Evolutionary conservation across 2,888 invertebrate species (phyloP), one percentile per base, ranked within the genome.

Genomic region (Argyra leucocephala): DNA sequence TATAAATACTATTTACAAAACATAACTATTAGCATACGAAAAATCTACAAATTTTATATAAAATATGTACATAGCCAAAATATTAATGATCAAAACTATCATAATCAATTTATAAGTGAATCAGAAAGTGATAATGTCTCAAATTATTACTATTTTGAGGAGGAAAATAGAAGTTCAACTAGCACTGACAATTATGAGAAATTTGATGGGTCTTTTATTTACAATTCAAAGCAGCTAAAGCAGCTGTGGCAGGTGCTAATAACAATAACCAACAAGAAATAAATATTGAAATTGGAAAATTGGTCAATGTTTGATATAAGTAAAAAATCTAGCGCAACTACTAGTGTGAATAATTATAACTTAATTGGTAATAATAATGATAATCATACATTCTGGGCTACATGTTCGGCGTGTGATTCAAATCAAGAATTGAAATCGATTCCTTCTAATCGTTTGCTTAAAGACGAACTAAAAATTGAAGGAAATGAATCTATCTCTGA

Each of bases 401-500:
- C 75, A 72, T 76, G 76, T 69, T 69, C 73, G 15, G 71, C 73
- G 64, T 76, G 76, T 64, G 74, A 73, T 64, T 31, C 10, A 5
- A 31, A 31, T 31, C 31, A 70, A 63, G 73, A 73, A 57, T 71
- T 71, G 48, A 74, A 74, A 64, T 75, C 76, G 1, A 67, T 75
- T 64, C 76, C 76, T 22, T 75, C 76, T 9, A 74, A 75, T 71
- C 70, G 73, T n/a, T 64, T 74, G 60, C 65, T 76, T 15, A 74
- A 74, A 64, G 76, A 74, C 64, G 76, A 76, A 69, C 67, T 76
- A 0, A 68, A 71, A 65, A 64, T 73, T 26, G 76, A 76, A 69
- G 76, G 73, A 18, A 76, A 76, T 69, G 74, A 76, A 67, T 75
- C 76, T 60, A 76, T 76, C 76, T 74, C 74, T 10, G 75, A 76